Evolutionary conservation across 2,797 vertebrate genomes (phyloP).

Genomic region (Ciconia nigra): DNA sequence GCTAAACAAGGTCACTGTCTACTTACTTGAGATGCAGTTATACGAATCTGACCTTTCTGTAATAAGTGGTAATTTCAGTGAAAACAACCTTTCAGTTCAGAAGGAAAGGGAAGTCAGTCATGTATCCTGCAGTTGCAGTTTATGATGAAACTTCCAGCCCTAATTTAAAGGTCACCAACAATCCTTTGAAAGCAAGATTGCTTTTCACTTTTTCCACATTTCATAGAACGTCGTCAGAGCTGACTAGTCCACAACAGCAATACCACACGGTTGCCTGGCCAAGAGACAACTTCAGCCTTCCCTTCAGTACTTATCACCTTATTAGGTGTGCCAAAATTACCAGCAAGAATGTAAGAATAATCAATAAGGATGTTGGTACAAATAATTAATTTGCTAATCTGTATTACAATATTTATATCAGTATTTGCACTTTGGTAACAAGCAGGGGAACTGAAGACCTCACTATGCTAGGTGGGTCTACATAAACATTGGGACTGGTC

Average conservation of each 20-base stretch:
- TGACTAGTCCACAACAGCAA: not conserved
- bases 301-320: not conserved
- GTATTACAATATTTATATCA: not conserved
- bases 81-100: slow-evolving; percentile 21
- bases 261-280: not conserved
- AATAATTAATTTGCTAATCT: not conserved
- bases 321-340: not conserved
- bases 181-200: slow-evolving; percentile 9
- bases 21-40: not conserved
- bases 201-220: not conserved
- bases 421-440: not conserved
- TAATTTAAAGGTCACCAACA: slow-evolving; percentile 57
- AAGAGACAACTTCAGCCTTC: not conserved
- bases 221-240: not conserved
- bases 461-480: accelerated
- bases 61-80: slow-evolving; percentile 37
- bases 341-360: not conserved
- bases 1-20: not conserved
- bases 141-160: slow-evolving; percentile 41
- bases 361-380: not conserved
- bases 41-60: slow-evolving; percentile 32
- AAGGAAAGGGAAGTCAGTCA: not conserved
- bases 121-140: not conserved
- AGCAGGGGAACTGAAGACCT: not conserved
- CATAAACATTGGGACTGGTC: not conserved